A percentile compares a stretch with the other conserved stretches of the same genome.
Conservation (phyloP, 2,113 vertebrate species). For the Euleptes europaea region DNA sequence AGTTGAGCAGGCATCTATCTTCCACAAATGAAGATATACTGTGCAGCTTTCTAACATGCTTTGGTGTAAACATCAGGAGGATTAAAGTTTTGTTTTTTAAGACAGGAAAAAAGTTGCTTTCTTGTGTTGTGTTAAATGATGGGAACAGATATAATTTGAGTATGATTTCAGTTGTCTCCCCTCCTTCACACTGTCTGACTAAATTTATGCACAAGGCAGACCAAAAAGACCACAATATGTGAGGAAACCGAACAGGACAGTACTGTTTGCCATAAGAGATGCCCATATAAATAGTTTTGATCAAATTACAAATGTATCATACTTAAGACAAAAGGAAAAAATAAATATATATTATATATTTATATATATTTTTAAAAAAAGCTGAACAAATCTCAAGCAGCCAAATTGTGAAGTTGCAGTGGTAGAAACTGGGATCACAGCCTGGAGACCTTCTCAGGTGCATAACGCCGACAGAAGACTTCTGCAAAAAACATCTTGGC, state of each 20-base stretch:
- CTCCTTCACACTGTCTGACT: slow-evolving; percentile 67
- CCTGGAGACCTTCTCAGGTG: slow-evolving; percentile 77
- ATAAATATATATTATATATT: slow-evolving; percentile 72
- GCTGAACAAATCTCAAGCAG: slow-evolving; percentile 82
- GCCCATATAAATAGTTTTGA: slow-evolving; percentile 86
- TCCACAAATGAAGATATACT: slow-evolving; percentile 62
- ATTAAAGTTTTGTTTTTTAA: slow-evolving; percentile 8
- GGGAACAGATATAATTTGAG: slow-evolving; percentile 63
- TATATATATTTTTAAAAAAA: slow-evolving; percentile 65
- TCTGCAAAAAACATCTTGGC: slow-evolving; percentile 80
- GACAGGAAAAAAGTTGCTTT: background rate
- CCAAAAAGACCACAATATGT: slow-evolving; percentile 77
- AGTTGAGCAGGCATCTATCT: slow-evolving; percentile 50
- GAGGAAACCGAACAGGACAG: slow-evolving; percentile 76
- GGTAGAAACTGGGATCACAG: slow-evolving; percentile 74
- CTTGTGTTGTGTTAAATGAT: background rate
- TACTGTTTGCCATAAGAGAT: slow-evolving; percentile 78
- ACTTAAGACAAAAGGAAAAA: slow-evolving; percentile 76
- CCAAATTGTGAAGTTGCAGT: slow-evolving; percentile 77
- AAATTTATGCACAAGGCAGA: slow-evolving; percentile 64
- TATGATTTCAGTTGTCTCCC: slow-evolving; percentile 66
- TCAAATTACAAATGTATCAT: slow-evolving; percentile 83
- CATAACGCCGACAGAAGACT: slow-evolving; percentile 75
- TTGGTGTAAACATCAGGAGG: slow-evolving; percentile 48
- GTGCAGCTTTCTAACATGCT: slow-evolving; percentile 63